These are phyloP conservation scores for Eudasyphora cyanicolor DNA, from an alignment of 2,888 invertebrate species.

Conservation along the genomic window DNA sequence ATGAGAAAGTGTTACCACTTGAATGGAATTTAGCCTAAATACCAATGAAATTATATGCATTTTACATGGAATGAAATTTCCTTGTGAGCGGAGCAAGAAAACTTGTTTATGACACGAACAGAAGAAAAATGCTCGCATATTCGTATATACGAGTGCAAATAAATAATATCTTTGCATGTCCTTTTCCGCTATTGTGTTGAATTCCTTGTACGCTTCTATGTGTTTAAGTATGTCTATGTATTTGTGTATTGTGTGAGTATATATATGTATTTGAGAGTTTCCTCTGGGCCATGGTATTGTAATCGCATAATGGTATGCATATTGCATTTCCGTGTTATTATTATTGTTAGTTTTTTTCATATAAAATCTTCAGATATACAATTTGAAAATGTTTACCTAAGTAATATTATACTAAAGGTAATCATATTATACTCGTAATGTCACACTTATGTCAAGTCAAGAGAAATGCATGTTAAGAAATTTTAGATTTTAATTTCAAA, in stretches of 20 bases:
- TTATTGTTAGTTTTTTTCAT: not conserved
- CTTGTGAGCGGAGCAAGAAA: slow-evolving; percentile 51
- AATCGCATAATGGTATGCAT: slow-evolving; percentile 57
- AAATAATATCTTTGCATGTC: slow-evolving; percentile 63
- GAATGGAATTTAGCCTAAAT: slow-evolving; percentile 63
- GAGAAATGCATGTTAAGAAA: not conserved
- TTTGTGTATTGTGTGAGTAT: slow-evolving; percentile 33
- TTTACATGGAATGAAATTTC: slow-evolving; percentile 43
- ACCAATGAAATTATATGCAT: slow-evolving; percentile 61
- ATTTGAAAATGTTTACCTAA: slow-evolving; percentile 8
- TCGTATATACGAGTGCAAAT: slow-evolving; percentile 48
- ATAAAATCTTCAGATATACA: not conserved
- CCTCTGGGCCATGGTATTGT: not conserved
- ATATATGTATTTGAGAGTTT: not conserved
- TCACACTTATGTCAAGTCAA: slow-evolving; percentile 13
- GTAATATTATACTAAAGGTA: slow-evolving; percentile 9
- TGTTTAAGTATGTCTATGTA: not conserved
- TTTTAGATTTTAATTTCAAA: not conserved
- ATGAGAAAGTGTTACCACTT: slow-evolving; percentile 51
- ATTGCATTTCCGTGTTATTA: slow-evolving; percentile 57
- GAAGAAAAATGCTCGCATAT: too few relatives aligned
- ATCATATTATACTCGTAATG: slow-evolving; percentile 15
- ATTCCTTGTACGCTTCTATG: too few relatives aligned
- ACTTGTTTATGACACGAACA: slow-evolving; percentile 64
- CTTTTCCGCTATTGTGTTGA: slow-evolving; percentile 26